Percentiles rank a stretch among this genome's conserved stretches.
Evolutionary conservation across 2,888 invertebrate species (phyloP).

Genomic region (Galeopsomyia nigrocyanea): DNA sequence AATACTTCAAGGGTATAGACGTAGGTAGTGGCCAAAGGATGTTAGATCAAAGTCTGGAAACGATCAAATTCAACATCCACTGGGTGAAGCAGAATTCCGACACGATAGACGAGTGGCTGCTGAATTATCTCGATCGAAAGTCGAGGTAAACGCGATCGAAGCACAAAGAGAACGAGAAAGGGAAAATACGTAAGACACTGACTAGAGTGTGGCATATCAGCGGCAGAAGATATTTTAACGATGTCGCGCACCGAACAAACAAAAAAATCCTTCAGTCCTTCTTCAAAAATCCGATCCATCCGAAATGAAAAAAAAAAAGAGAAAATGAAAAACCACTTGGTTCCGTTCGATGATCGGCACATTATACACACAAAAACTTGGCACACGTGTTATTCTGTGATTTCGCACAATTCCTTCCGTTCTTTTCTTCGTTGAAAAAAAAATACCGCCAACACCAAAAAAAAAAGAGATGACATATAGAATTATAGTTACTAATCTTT

Average conservation of each 20-base stretch:
- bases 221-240: background rate
- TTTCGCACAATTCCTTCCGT: slow-evolving; percentile 15
- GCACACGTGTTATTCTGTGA: slow-evolving; percentile 17
- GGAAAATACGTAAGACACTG: slow-evolving; percentile 29
- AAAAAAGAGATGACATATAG: slow-evolving; percentile 1
- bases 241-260: background rate
- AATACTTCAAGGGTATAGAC: slow-evolving; percentile 72
- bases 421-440: background rate
- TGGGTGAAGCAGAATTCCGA: slow-evolving; percentile 78
- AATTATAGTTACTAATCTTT: slow-evolving; percentile 22
- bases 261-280: background rate
- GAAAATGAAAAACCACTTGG: slow-evolving; percentile 16
- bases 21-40: slow-evolving; percentile 75
- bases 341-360: slow-evolving; percentile 8
- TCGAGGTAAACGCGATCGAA: slow-evolving; percentile 42
- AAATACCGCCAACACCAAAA: slow-evolving; percentile 6
- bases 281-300: background rate
- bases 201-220: slow-evolving; percentile 6
- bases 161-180: slow-evolving; percentile 4
- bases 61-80: slow-evolving; percentile 83
- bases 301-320: slow-evolving; percentile 28
- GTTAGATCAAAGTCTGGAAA: slow-evolving; percentile 82
- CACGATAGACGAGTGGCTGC: slow-evolving; percentile 72
- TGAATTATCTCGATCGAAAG: slow-evolving; percentile 60
- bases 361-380: background rate